Conservation (phyloP, 2,113 vertebrate genomes). For the Oostethus manadensis region DNA sequence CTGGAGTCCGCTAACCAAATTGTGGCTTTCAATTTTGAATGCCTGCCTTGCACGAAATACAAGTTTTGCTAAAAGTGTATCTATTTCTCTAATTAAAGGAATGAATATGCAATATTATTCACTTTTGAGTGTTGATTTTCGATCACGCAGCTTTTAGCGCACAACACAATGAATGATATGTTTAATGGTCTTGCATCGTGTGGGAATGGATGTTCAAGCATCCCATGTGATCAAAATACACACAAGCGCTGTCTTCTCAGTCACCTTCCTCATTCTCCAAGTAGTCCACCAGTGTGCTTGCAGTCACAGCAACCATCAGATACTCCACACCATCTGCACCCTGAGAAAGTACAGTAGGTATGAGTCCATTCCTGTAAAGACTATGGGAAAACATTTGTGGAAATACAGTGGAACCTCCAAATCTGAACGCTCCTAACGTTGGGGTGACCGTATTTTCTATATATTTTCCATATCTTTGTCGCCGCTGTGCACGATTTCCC, state of each 20-base stretch:
- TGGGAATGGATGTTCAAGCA: background rate
- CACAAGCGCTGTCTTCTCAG: constrained; percentile 35
- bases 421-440: background rate
- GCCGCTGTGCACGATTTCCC: no score
- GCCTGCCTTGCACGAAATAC: constrained; percentile 42
- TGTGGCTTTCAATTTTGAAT: constrained; percentile 19
- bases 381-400: background rate
- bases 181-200: background rate
- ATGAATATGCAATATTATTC: constrained; percentile 29
- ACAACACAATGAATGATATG: constrained; percentile 7
- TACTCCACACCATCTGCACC: constrained; percentile 91
- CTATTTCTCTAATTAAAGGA: constrained; percentile 56
- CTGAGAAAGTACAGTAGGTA: constrained; percentile 55
- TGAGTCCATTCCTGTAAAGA: background rate
- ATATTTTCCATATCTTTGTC: no score
- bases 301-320: constrained; percentile 85
- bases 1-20: background rate
- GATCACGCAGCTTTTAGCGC: constrained; percentile 6
- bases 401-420: background rate
- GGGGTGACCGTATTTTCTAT: no score
- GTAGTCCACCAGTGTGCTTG: constrained; percentile 81
- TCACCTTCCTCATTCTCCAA: constrained; percentile 83
- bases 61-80: constrained; percentile 46
- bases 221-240: background rate
- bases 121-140: constrained; percentile 36